These are phyloP conservation scores for Mus pahari DNA, from an alignment of 2,113 vertebrate species.

Conservation along the genomic window DNA sequence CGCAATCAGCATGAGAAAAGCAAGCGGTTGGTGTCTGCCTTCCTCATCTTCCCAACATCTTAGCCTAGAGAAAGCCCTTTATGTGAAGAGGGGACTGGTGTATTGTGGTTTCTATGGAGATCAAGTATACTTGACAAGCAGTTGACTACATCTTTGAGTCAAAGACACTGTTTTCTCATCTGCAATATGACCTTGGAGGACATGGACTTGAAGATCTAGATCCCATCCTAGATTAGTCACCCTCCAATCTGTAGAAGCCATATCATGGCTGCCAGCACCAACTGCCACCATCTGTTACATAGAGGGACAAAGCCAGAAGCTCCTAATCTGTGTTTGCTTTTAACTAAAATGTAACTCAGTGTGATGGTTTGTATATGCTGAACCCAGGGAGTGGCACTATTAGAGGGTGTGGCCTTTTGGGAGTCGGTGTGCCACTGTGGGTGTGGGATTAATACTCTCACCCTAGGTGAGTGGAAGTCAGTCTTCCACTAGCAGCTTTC, in stretches of 20 bases:
- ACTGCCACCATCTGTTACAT: not conserved
- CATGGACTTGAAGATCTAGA: not conserved
- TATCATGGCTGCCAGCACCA: not conserved
- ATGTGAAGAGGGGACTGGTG: slow-evolving; percentile 71
- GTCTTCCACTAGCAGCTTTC: too few relatives aligned
- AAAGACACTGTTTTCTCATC: not conserved
- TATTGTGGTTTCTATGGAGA: slow-evolving; percentile 75
- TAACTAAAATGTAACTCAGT: not conserved
- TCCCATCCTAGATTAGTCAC: not conserved
- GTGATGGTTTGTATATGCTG: too few relatives aligned
- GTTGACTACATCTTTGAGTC: not conserved
- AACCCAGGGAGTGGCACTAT: too few relatives aligned
- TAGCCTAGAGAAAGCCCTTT: slow-evolving; percentile 60
- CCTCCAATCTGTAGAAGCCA: not conserved
- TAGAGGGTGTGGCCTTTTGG: too few relatives aligned
- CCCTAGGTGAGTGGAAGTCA: too few relatives aligned
- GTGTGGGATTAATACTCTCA: too few relatives aligned
- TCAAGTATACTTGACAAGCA: slow-evolving; percentile 64
- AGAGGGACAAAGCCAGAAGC: not conserved
- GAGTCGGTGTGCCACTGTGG: too few relatives aligned
- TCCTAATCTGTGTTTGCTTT: not conserved
- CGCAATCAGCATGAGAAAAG: slow-evolving; percentile 74
- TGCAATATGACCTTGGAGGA: not conserved
- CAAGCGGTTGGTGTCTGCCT: slow-evolving; percentile 43
- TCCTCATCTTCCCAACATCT: slow-evolving; percentile 67